Percentiles rank a stretch among this genome's conserved stretches.
phyloP scores from a whole-genome alignment of 1,140 invertebrate species.

The Rhyacophila brunnea region DNA sequence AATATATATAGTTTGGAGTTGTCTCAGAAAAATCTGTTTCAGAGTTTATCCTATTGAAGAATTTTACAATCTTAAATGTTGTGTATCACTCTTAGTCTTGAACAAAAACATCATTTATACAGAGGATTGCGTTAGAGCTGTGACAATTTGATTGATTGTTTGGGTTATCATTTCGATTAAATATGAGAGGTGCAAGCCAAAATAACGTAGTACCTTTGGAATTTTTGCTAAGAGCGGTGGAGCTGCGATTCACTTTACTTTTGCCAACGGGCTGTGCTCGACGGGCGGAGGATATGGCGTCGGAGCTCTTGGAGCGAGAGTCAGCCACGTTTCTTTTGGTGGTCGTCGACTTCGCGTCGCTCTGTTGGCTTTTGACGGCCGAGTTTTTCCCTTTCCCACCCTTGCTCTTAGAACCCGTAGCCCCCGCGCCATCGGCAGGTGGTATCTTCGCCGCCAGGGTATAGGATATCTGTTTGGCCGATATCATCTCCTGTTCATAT shows the following conservation, averaged over 20 bases:
- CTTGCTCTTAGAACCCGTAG: conserved; percentile 3
- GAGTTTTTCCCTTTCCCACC: conserved; percentile 39
- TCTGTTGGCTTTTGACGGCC: background rate
- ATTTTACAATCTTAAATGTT: too few relatives aligned
- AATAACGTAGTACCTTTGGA: background rate
- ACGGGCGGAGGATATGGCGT: conserved; percentile 39
- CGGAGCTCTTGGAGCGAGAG: conserved; percentile 23
- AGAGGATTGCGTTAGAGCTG: too few relatives aligned
- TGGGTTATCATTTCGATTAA: too few relatives aligned
- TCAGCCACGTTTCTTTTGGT: conserved; percentile 34
- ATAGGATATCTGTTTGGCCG: conserved; percentile 11
- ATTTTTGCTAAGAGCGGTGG: conserved; percentile 1
- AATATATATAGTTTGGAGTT: too few relatives aligned
- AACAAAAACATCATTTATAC: too few relatives aligned
- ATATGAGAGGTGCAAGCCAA: too few relatives aligned
- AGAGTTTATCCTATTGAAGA: too few relatives aligned
- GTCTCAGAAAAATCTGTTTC: too few relatives aligned
- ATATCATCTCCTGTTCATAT: conserved; percentile 52
- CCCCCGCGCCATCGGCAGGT: background rate
- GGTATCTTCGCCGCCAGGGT: conserved; percentile 2
- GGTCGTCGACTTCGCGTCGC: background rate
- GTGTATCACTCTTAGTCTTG: too few relatives aligned
- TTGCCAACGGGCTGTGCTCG: conserved; percentile 35
- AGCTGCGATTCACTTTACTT: conserved; percentile 2
- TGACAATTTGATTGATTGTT: too few relatives aligned